Conservation (phyloP, 2,797 vertebrate genomes). For the Pseudomugil tenellus region DNA sequence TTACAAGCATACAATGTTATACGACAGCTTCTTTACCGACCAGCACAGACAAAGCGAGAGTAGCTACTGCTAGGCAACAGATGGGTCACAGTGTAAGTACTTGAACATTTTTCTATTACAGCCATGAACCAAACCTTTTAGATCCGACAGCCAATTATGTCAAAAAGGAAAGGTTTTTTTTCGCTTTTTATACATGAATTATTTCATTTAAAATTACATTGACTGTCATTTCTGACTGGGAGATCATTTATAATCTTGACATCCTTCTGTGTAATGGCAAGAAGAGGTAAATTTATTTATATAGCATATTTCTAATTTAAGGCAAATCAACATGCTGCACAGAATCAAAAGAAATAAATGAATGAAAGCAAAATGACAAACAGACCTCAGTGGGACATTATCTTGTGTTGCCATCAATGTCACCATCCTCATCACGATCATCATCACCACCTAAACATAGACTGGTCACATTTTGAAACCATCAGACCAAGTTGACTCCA, state of each 20-base stretch:
- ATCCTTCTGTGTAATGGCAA: not conserved
- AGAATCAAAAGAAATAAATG: not conserved
- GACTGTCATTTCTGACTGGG: not conserved
- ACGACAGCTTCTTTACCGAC: not conserved
- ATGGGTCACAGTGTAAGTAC: constrained; percentile 31
- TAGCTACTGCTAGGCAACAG: constrained; percentile 6
- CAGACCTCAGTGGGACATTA: not conserved
- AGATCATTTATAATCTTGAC: not conserved
- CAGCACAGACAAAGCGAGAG: not conserved
- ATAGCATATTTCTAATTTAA: not conserved
- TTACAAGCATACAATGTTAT: constrained; percentile 21
- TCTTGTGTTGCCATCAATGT: too few relatives aligned
- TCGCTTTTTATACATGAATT: not conserved
- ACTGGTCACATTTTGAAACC: too few relatives aligned
- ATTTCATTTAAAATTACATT: not conserved
- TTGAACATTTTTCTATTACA: constrained; percentile 23
- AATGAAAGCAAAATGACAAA: not conserved
- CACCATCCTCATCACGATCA: too few relatives aligned
- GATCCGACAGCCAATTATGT: not conserved
- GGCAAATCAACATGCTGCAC: not conserved
- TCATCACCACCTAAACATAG: too few relatives aligned
- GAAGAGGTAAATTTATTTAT: not conserved
- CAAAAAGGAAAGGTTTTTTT: too few relatives aligned
- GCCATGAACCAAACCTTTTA: not conserved
- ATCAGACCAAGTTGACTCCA: not conserved